Evolutionary conservation across 2,888 invertebrate species (phyloP), one percentile per base, ranked within the genome.

Genomic region (Autographa pulchrina): DNA sequence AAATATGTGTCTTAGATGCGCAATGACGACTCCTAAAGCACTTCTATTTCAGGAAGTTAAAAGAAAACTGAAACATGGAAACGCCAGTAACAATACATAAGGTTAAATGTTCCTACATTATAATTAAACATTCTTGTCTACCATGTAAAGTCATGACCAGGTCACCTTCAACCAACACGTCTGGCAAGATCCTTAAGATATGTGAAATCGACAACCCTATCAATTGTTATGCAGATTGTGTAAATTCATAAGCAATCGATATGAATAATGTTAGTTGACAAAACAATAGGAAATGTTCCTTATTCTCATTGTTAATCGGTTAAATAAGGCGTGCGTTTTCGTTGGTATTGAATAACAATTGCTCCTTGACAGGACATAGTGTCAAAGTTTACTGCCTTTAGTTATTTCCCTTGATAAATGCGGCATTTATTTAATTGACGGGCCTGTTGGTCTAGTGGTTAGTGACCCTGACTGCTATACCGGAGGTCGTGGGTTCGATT

Each of bases 181-280:
- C 14, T 14, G n/a, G 5, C 0, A 4, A 18, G n/a, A 52, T 2
- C 54, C 31, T 25, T 1, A 20, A 20, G 62, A 41, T 35, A 60
- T 7, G 35, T 13, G 9, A 61, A 58, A 9, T 9, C 54, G 56
- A 18, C 78, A 81, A 61, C 82, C 84, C 79, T 82, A 71, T 31
- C 31, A n/a, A 72, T 74, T 84, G 74, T 84, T 74, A 73, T 71
- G 65, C 56, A 64, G 54, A 70, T 84, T 84, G 70, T 72, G 82
- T 68, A 78, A 84, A 74, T 63, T 74, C 20, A 65, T 62, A 81
- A 61, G 72, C 74, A 83, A 62, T 68, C 70, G 62, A 52, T 75
- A 83, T 75, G 68, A 84, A 75, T 76, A 71, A 82, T 74, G 58
- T 38, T 62, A 65, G 66, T 75, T 72, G 69, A 75, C 72, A 75